phyloP scores from a whole-genome alignment of 2,888 invertebrate genomes.

The Ophioninae sp. region DNA sequence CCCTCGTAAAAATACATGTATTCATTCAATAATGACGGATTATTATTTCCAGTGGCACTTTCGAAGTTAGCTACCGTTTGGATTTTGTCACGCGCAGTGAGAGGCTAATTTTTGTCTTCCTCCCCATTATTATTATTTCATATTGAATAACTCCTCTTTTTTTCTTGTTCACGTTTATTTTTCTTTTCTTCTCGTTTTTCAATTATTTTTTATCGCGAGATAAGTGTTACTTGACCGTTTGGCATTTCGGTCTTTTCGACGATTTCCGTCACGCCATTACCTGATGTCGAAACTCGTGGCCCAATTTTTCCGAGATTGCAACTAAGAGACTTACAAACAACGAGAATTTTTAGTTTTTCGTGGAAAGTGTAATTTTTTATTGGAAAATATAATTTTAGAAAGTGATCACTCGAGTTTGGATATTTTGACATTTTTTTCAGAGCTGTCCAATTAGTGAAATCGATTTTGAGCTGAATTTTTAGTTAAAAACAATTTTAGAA shows the following conservation, averaged over 20 bases:
- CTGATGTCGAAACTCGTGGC: background rate
- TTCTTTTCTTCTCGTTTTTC: too few relatives aligned
- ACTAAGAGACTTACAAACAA: background rate
- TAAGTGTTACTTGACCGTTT: background rate
- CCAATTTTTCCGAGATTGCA: background rate
- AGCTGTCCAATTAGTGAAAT: too few relatives aligned
- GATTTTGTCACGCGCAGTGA: constrained; percentile 10
- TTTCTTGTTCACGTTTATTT: background rate
- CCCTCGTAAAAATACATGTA: constrained; percentile 20
- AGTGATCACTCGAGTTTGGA: too few relatives aligned
- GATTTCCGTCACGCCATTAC: background rate
- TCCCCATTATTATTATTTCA: background rate
- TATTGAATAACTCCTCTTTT: background rate
- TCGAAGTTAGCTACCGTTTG: constrained; percentile 35
- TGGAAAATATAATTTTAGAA: too few relatives aligned
- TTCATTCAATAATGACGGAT: constrained; percentile 67
- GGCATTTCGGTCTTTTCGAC: constrained; percentile 8
- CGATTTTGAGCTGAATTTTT: too few relatives aligned
- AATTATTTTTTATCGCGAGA: background rate
- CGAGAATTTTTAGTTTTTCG: background rate
- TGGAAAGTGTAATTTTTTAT: background rate
- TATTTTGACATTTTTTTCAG: too few relatives aligned
- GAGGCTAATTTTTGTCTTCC: background rate
- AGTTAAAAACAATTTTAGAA: too few relatives aligned
- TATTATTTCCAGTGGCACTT: constrained; percentile 63